Evolutionary conservation across 1,140 invertebrate genomes (phyloP).

Genomic region (Papilio polyxenes): DNA sequence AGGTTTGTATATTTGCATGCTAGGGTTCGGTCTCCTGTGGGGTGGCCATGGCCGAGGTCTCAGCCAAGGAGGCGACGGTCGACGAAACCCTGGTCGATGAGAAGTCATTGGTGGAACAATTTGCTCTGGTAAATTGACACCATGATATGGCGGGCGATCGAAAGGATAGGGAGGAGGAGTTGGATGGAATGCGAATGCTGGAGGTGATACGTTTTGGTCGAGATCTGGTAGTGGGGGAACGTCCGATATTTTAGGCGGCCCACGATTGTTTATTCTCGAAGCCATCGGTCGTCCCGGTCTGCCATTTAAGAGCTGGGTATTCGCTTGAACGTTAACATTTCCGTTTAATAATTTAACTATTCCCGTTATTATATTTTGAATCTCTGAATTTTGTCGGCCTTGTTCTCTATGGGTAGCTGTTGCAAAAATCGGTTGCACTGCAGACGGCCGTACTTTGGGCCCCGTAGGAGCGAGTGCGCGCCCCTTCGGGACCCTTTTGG

Average conservation of each 20-base stretch:
- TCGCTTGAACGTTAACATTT: slow-evolving; percentile 90
- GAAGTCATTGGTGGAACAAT: slow-evolving; percentile 84
- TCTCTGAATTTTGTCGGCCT: slow-evolving; percentile 86
- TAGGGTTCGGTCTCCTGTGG: slow-evolving; percentile 76
- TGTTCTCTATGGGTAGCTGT: slow-evolving; percentile 72
- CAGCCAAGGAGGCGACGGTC: slow-evolving; percentile 83
- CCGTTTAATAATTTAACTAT: slow-evolving; percentile 94
- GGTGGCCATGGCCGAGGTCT: slow-evolving; percentile 79
- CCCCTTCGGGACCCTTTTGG: slow-evolving; percentile 84
- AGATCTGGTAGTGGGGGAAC: slow-evolving; percentile 86
- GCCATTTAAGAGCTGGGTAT: slow-evolving; percentile 81
- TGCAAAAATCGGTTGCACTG: slow-evolving; percentile 77
- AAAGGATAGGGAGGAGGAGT: slow-evolving; percentile 85
- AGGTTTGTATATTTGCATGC: slow-evolving; percentile 75
- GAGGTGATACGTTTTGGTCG: slow-evolving; percentile 80
- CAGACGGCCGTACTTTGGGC: slow-evolving; percentile 82
- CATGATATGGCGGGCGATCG: slow-evolving; percentile 84
- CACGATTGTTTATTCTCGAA: slow-evolving; percentile 92
- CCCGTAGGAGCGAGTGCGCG: slow-evolving; percentile 82
- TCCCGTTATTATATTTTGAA: slow-evolving; percentile 94
- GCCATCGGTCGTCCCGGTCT: slow-evolving; percentile 82
- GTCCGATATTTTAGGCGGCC: slow-evolving; percentile 90
- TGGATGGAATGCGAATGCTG: slow-evolving; percentile 65
- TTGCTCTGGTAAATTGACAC: slow-evolving; percentile 87
- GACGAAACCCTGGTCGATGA: slow-evolving; percentile 81